phyloP scores from a whole-genome alignment of 2,888 invertebrate genomes.

The Actias luna region DNA sequence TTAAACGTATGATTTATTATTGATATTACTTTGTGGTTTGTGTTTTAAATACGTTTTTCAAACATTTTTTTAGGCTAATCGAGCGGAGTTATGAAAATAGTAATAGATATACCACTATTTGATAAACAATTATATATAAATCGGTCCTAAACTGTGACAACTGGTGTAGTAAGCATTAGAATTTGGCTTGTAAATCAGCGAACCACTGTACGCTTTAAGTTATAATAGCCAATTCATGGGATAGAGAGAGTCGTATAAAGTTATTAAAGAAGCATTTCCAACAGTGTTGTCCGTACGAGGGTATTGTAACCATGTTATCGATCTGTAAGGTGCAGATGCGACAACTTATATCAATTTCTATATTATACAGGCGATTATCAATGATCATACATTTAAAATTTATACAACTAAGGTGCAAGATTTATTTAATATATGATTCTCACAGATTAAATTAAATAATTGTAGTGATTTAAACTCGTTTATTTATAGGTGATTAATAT shows the following conservation, averaged over 20 bases:
- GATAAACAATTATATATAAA: conserved; percentile 20
- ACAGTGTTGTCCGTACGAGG: conserved; percentile 53
- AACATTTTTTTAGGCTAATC: too few species aligned
- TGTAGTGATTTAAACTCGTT: not conserved
- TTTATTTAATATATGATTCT: not conserved
- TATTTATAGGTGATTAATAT: not conserved
- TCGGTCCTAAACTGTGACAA: conserved; percentile 23
- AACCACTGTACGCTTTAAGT: conserved; percentile 50
- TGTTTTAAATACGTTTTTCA: too few species aligned
- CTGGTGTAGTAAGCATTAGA: conserved; percentile 45
- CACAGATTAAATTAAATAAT: not conserved
- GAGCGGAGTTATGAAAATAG: too few species aligned
- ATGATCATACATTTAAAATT: not conserved
- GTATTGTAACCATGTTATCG: conserved; percentile 73
- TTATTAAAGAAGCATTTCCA: conserved; percentile 77
- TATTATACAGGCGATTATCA: not conserved
- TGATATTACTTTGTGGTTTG: too few species aligned
- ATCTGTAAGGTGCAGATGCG: conserved; percentile 39
- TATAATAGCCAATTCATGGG: conserved; percentile 63
- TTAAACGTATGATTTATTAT: too few species aligned
- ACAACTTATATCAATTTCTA: conserved; percentile 15
- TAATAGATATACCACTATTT: too few species aligned
- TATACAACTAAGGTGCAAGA: not conserved
- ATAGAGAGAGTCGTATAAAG: conserved; percentile 69
- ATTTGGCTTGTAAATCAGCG: conserved; percentile 62